phyloP scores from a whole-genome alignment of 2,113 vertebrate genomes.

The Entelurus aequoreus region DNA sequence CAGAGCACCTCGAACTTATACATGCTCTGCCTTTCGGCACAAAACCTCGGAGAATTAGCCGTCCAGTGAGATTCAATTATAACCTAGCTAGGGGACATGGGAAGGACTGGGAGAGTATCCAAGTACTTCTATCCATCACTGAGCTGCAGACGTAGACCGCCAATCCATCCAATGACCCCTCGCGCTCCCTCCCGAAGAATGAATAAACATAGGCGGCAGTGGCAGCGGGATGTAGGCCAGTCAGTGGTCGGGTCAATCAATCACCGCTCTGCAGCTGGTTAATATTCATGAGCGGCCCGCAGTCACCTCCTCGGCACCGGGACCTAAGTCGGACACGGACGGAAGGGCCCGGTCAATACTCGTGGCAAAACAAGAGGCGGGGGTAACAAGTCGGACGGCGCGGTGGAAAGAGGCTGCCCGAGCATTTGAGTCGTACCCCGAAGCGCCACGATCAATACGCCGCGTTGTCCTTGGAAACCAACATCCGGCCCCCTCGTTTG shows the following conservation, averaged over 20 bases:
- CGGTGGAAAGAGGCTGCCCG: constrained; percentile 24
- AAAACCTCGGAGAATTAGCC: constrained; percentile 62
- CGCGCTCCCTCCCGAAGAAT: constrained; percentile 57
- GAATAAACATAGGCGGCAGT: constrained; percentile 71
- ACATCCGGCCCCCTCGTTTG: constrained; percentile 65
- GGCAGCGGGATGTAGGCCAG: constrained; percentile 64
- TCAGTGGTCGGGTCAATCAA: constrained; percentile 69
- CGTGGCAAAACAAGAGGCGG: constrained; percentile 60
- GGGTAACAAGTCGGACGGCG: constrained; percentile 21
- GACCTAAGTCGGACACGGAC: constrained; percentile 52
- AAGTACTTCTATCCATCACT: constrained; percentile 64
- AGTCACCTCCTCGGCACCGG: constrained; percentile 65
- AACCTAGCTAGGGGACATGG: constrained; percentile 53
- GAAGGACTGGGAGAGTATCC: constrained; percentile 58
- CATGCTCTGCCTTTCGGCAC: constrained; percentile 47
- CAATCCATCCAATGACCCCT: constrained; percentile 51
- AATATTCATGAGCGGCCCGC: constrained; percentile 68
- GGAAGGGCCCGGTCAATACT: constrained; percentile 65
- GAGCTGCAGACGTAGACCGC: constrained; percentile 60
- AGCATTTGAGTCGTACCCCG: constrained; percentile 54
- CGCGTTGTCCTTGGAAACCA: constrained; percentile 71
- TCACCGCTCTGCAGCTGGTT: constrained; percentile 66
- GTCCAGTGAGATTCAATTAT: constrained; percentile 69
- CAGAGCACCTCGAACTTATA: constrained; percentile 47
- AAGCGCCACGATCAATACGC: constrained; percentile 64